These are phyloP conservation scores for Lates japonicus DNA, from an alignment of 2,797 vertebrate genomes.

Conservation along the genomic window DNA sequence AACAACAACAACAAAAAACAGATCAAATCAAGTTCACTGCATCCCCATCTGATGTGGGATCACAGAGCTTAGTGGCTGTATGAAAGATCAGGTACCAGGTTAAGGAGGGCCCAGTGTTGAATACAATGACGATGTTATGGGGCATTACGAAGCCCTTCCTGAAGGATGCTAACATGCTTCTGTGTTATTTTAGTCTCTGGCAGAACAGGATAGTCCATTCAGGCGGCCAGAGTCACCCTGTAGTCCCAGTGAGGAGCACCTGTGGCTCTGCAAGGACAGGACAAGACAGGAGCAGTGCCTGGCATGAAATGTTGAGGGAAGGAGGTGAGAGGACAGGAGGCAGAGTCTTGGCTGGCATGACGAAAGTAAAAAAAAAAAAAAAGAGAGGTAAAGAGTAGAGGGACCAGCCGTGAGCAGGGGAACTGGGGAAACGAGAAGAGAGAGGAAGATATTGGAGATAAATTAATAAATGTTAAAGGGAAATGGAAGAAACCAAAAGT, in stretches of 20 bases:
- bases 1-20: constrained; percentile 3
- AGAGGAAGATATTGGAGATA: constrained; percentile 9
- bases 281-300: constrained; percentile 49
- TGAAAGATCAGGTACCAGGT: constrained; percentile 69
- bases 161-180: constrained; percentile 59
- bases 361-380: neutral
- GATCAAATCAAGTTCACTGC: constrained; percentile 28
- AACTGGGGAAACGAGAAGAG: constrained; percentile 11
- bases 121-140: constrained; percentile 72
- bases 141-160: constrained; percentile 42
- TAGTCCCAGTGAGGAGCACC: constrained; percentile 41
- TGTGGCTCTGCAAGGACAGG: constrained; percentile 49
- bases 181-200: constrained; percentile 62
- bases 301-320: constrained; percentile 24
- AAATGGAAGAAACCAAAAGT: constrained; percentile 19
- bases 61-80: constrained; percentile 43
- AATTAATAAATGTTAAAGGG: neutral
- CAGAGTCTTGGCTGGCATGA: constrained; percentile 5
- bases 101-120: constrained; percentile 67
- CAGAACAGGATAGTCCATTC: constrained; percentile 71
- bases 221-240: constrained; percentile 54
- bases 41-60: constrained; percentile 34
- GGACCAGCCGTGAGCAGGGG: neutral
- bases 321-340: neutral
- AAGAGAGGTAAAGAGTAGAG: neutral